phyloP scores from a whole-genome alignment of 2,113 vertebrate species.

The Blennius ocellaris region DNA sequence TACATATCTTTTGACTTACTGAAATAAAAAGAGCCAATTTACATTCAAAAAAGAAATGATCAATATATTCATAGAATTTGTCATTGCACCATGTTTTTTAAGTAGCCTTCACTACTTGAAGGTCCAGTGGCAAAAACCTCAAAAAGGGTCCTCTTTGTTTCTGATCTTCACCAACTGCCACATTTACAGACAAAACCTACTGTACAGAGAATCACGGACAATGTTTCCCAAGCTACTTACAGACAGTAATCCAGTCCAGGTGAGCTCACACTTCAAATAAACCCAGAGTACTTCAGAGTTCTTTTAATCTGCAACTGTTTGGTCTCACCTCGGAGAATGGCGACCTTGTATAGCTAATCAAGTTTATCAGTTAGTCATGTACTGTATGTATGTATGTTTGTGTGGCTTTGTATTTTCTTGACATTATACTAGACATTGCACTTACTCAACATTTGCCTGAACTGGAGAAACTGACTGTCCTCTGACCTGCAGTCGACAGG shows the following conservation, averaged over 20 bases:
- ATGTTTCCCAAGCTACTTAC: conserved; percentile 38
- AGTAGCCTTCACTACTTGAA: background rate
- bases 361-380: conserved; percentile 76
- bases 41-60: background rate
- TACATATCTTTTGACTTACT: background rate
- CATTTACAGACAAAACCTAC: conserved; percentile 42
- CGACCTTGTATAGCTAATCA: conserved; percentile 70
- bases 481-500: conserved; percentile 38
- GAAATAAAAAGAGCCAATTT: background rate
- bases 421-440: conserved; percentile 79
- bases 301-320: conserved; percentile 49
- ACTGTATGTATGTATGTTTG: conserved; percentile 72
- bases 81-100: background rate
- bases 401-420: conserved; percentile 76
- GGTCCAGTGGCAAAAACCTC: background rate
- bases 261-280: conserved; percentile 32
- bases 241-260: conserved; percentile 29
- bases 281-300: conserved; percentile 45
- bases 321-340: conserved; percentile 49
- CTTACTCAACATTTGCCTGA: conserved; percentile 73
- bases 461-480: conserved; percentile 59
- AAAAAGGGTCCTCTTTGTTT: conserved; percentile 26
- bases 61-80: background rate
- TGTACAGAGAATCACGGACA: conserved; percentile 55
- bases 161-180: conserved; percentile 14